Percentiles rank a stretch among this genome's conserved stretches.
Conservation (phyloP, 2,797 vertebrate species). For the Sebastes flavidus region DNA sequence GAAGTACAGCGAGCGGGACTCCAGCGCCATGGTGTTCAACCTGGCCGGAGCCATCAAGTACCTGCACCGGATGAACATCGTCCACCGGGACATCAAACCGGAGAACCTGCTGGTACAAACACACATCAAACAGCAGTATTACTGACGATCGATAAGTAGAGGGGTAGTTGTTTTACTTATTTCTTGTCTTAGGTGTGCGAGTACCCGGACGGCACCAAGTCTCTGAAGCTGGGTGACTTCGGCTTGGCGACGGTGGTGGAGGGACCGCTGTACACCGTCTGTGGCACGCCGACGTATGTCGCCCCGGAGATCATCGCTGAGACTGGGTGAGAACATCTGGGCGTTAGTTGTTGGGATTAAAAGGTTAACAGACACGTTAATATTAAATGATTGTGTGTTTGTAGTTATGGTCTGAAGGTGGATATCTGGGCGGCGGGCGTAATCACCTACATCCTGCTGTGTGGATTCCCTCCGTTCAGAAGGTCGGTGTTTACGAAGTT, state of each 20-base stretch:
- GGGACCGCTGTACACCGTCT: conserved; percentile 93
- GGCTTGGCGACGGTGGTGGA: conserved; percentile 95
- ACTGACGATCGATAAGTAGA: too few species aligned
- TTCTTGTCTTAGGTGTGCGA: conserved; percentile 68
- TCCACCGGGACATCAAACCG: conserved; percentile 98
- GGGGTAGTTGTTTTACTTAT: too few species aligned
- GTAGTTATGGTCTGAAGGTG: conserved; percentile 95
- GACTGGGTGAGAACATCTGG: conserved; percentile 86
- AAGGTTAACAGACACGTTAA: neutral
- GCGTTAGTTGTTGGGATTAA: neutral
- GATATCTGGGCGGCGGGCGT: conserved; percentile 98
- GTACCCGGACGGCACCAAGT: conserved; percentile 95
- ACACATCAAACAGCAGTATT: neutral
- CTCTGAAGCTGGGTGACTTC: conserved; percentile 96
- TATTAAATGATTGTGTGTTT: conserved; percentile 7
- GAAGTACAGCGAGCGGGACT: conserved; percentile 95
- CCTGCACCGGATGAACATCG: conserved; percentile 94
- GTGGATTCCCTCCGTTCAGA: conserved; percentile 96
- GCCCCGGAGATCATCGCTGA: conserved; percentile 98
- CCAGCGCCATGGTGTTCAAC: conserved; percentile 98
- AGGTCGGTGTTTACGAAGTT: conserved; percentile 75
- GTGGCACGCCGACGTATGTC: conserved; percentile 97
- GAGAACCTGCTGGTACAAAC: conserved; percentile 93
- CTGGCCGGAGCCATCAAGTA: conserved; percentile 93
- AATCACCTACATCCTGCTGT: conserved; percentile 95